Evolutionary conservation across 1,140 invertebrate species (phyloP), one percentile per base, ranked within the genome.

Genomic region (Drosophila oshimai): DNA sequence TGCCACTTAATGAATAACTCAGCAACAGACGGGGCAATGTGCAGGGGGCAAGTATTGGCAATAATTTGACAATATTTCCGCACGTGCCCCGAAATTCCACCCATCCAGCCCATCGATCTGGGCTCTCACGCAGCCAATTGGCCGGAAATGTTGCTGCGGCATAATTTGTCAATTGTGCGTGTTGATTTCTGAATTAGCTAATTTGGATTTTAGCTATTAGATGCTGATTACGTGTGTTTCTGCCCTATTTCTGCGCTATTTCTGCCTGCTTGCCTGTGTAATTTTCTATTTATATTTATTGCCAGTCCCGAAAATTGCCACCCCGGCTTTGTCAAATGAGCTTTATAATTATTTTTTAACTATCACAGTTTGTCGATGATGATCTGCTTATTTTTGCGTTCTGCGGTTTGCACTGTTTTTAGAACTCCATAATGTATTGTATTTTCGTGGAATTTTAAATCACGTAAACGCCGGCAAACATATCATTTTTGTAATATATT

Each of bases 91-190:
- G 1, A 12, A 44, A 24, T 13, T 4, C 20, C 49, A 12, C 17
- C 18, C 17, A 13, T 4, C 20, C 49, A 12, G 17, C 18, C 17
- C 65, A 29, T 37, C 33, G 20, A 51, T 20, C 42, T 61, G 64
- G 33, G 57, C 47, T 50, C 67, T 46, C 81, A 87, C 80, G 80
- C 74, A 87, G 45, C 50, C 80, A 87, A 86, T 86, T 86, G 75
- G 67, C 80, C 81, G 80, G 80, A 86, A 86, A 86, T 86, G 80
- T 86, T 84, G 65, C 58, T 81, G 81, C 76, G 81, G 76, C 81
- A 86, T 86, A 86, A 86, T 86, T 86, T 86, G 80, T 86, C 80
- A 86, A 86, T 86, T 86, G 80, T 87, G 80, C 81, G 76, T 86
- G 80, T 81, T 87, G 80, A 86, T 86, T 86, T 86, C 80, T 87